Evolutionary conservation across 2,888 invertebrate genomes (phyloP).

Genomic region (Temnothorax rugatulus): DNA sequence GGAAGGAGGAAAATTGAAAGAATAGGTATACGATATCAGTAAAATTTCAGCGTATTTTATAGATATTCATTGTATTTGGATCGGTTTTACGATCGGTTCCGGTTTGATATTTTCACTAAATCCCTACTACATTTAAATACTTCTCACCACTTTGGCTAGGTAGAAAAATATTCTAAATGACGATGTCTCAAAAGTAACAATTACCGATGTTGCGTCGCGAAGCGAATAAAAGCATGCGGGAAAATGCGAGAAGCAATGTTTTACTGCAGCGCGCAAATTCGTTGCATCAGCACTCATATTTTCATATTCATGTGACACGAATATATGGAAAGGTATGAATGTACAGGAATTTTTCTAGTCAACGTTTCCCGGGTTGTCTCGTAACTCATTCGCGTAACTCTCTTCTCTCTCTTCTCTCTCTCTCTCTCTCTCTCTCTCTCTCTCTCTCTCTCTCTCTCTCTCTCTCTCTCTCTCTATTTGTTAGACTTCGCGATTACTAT

Average conservation of each 20-base stretch:
- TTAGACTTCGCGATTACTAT: not conserved
- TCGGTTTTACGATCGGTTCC: not conserved
- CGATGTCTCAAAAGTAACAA: not conserved
- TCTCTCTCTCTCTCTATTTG: not conserved
- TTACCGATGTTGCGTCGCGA: not conserved
- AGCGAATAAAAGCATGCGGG: conserved; percentile 9
- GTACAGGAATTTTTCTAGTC: conserved; percentile 17
- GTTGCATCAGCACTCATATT: conserved; percentile 29
- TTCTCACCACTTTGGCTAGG: not conserved
- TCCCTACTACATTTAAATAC: not conserved
- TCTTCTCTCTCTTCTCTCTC: too few relatives aligned
- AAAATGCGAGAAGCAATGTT: conserved; percentile 25
- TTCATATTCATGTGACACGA: conserved; percentile 35
- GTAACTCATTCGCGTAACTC: conserved; percentile 1
- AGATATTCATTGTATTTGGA: not conserved
- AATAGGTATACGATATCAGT: not conserved
- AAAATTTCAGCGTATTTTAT: not conserved
- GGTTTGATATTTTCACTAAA: not conserved
- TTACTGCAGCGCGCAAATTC: conserved; percentile 9
- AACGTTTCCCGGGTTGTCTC: conserved; percentile 7
- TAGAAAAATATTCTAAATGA: not conserved
- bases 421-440: not conserved
- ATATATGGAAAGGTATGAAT: conserved; percentile 12
- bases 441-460: too few relatives aligned
- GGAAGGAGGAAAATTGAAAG: not conserved